Conservation (phyloP, 2,113 vertebrate species). For the Phaethornis superciliosus region DNA sequence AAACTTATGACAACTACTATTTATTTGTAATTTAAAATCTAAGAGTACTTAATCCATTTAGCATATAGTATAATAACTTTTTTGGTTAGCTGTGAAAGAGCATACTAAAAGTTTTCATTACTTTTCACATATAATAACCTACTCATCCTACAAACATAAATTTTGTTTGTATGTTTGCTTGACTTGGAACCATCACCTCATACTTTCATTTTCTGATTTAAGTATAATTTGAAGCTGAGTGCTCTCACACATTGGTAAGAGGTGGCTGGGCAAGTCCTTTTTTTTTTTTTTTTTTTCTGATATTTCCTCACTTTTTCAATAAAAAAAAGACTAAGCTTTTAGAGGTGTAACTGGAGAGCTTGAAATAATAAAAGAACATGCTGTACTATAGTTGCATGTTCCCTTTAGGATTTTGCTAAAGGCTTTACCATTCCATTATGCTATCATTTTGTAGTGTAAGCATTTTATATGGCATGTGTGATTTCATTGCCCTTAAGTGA, state of each 20-base stretch:
- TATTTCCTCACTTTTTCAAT: constrained; percentile 34
- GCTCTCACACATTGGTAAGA: not conserved
- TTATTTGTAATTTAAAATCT: not conserved
- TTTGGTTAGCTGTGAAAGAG: not conserved
- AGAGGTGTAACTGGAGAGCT: constrained; percentile 65
- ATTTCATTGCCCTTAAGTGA: constrained; percentile 73
- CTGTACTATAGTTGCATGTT: constrained; percentile 47
- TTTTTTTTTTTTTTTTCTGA: not conserved
- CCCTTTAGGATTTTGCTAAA: constrained; percentile 54
- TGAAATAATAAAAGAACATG: constrained; percentile 66
- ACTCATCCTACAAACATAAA: not conserved
- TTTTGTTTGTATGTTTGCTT: not conserved
- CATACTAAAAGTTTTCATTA: not conserved
- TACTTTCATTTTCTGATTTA: not conserved
- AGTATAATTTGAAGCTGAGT: not conserved
- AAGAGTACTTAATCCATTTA: not conserved
- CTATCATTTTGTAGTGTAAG: constrained; percentile 60
- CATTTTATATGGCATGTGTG: constrained; percentile 63
- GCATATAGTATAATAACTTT: fast-evolving
- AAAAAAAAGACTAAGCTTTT: constrained; percentile 8
- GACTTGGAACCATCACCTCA: not conserved
- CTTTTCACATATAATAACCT: not conserved
- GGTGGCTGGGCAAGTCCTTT: not conserved
- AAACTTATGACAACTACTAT: not conserved
- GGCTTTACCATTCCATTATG: constrained; percentile 63